These are phyloP conservation scores for Elachura formosa DNA, from an alignment of 2,113 vertebrate genomes.

Conservation along the genomic window DNA sequence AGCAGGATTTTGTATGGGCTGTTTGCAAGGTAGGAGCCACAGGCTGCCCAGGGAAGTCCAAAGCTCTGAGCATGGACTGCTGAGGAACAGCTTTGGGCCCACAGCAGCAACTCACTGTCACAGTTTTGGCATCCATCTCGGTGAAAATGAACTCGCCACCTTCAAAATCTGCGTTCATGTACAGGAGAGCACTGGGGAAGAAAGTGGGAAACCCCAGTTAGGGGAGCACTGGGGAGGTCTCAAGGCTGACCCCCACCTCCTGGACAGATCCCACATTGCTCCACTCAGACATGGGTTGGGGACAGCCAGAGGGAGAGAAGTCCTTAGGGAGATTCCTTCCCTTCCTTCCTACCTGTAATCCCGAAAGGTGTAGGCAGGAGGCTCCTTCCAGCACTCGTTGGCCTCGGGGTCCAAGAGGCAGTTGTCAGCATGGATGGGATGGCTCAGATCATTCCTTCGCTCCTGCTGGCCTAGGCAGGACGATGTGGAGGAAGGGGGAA, in stretches of 20 bases:
- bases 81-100: background rate
- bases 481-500: background rate
- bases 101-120: conserved; percentile 80
- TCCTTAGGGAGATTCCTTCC: background rate
- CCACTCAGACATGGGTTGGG: rapidly evolving
- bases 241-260: background rate
- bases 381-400: conserved; percentile 95
- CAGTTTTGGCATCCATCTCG: conserved; percentile 94
- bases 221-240: background rate
- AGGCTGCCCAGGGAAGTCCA: background rate
- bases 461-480: conserved; percentile 86
- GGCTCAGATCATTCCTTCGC: conserved; percentile 92
- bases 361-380: conserved; percentile 91
- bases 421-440: conserved; percentile 97
- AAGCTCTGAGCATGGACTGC: background rate
- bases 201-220: background rate
- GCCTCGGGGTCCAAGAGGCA: conserved; percentile 93
- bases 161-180: conserved; percentile 94
- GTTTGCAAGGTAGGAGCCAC: background rate
- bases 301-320: background rate
- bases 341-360: conserved; percentile 85
- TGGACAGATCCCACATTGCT: background rate
- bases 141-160: conserved; percentile 98
- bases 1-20: background rate
- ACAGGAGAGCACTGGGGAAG: conserved; percentile 84